Base-by-base conservation (phyloP, 2,113 vertebrate species). In the Bubo bubo region DNA sequence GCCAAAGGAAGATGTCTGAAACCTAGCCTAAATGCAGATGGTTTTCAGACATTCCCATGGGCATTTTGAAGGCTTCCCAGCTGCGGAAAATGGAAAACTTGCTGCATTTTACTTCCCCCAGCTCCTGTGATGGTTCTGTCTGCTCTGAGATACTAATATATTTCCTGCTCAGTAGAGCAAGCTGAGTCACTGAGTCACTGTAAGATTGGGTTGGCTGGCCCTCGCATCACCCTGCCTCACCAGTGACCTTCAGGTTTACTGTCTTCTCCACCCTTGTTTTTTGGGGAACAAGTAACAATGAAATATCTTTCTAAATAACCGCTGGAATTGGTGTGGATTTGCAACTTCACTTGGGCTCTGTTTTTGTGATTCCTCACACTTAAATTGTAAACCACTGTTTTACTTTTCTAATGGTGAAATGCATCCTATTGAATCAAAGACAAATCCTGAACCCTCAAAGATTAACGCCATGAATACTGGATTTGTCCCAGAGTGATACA, bases 41-140 rank as follows among this genome's bases (percentile, higher is more conserved):
- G 71, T 67, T 96, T 74, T 83, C 88, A 90, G 88, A 70, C 43
- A 59, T 67, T 80, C 88, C 92, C 63, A 2, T 66, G 79, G 85
- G 92, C 83, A 88, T 88, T 88, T 5, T 43, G 84, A 83, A 94
- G 58, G 81, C 13, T 88, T 91, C 68, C 74, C 81, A 90, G 71
- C n/a, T 7, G 16, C 79, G 71, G 59, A 67, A 88, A 59, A 90
- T 86, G 37, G 87, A 71, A 91, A 94, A 90, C 19, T 90, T 87
- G 71, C 63, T 90, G 84, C 13, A 7, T 90, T 95, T 95, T 49
- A 8, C 74, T 73, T 93, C 55, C 55, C 79, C 39, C n/a, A 64
- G 66, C 58, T 70, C 71, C 77, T 73, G 60, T 89, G 77, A 45
- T 73, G 89, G 77, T 64, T 90, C 70, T 81, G 53, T 55, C 26